Conservation (phyloP, 2,888 invertebrate species). For the Unio delphinus region DNA sequence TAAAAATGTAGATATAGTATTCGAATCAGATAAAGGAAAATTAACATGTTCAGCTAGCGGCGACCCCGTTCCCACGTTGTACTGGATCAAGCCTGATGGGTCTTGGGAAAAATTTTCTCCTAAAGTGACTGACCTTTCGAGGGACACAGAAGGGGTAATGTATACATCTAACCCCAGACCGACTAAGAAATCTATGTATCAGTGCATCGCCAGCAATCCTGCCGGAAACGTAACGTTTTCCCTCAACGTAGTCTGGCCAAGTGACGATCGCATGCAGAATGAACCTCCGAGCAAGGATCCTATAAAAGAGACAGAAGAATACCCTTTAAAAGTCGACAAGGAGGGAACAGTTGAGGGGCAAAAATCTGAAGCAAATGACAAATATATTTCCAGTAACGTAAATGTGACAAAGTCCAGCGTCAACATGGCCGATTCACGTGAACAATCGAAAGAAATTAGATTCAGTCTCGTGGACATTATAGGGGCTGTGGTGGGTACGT, state of each 20-base stretch:
- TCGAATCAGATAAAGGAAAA: slow-evolving; percentile 59
- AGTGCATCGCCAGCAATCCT: slow-evolving; percentile 68
- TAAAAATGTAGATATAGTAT: slow-evolving; percentile 64
- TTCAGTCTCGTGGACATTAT: slow-evolving; percentile 66
- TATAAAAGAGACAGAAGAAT: not conserved
- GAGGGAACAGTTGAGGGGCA: slow-evolving; percentile 12
- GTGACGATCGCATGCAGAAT: slow-evolving; percentile 11
- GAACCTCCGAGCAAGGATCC: slow-evolving; percentile 13
- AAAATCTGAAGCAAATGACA: slow-evolving; percentile 13
- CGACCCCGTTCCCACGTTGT: slow-evolving; percentile 67
- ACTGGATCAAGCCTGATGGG: slow-evolving; percentile 68
- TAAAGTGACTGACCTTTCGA: slow-evolving; percentile 39
- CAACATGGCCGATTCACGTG: slow-evolving; percentile 14
- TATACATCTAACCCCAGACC: slow-evolving; percentile 52
- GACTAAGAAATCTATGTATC: slow-evolving; percentile 58
- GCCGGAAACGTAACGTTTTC: slow-evolving; percentile 69
- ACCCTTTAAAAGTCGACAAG: slow-evolving; percentile 4
- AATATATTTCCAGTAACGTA: not conserved
- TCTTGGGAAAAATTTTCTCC: slow-evolving; percentile 54
- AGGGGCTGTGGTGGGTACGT: slow-evolving; percentile 69
- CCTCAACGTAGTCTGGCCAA: slow-evolving; percentile 67
- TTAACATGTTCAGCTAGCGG: slow-evolving; percentile 67
- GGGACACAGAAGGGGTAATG: slow-evolving; percentile 59
- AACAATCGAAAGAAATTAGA: slow-evolving; percentile 12
- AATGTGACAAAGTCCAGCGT: slow-evolving; percentile 7